These are phyloP conservation scores for Chelidonichthys spinosus DNA, from an alignment of 2,797 vertebrate genomes.

Conservation along the genomic window DNA sequence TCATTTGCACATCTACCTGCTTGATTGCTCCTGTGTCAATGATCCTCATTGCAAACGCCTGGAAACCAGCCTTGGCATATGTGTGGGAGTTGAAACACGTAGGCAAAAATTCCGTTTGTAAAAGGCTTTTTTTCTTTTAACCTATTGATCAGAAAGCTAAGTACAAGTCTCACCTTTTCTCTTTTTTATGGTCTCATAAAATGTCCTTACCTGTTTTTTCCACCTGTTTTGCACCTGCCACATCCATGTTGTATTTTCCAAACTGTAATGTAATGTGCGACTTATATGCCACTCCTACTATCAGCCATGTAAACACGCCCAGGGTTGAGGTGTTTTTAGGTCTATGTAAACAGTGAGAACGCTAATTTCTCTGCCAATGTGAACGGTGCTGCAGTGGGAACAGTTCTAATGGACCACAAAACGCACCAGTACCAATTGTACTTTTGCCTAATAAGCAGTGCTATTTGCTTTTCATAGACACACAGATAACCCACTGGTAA, in stretches of 20 bases:
- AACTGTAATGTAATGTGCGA: too few species aligned
- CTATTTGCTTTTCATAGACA: slow-evolving; percentile 7
- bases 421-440: not conserved
- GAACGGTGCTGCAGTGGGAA: not conserved
- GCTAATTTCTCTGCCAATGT: slow-evolving; percentile 18
- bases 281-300: slow-evolving; percentile 7
- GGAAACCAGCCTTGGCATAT: not conserved
- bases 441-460: slow-evolving; percentile 19
- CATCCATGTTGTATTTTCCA: too few species aligned
- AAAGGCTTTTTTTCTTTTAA: not conserved
- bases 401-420: slow-evolving; percentile 27
- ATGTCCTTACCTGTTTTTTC: not conserved
- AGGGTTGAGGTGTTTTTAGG: slow-evolving; percentile 8
- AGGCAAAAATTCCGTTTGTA: not conserved
- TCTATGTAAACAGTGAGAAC: slow-evolving; percentile 17
- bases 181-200: not conserved
- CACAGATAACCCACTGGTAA: not conserved
- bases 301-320: slow-evolving; percentile 36
- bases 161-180: not conserved
- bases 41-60: not conserved
- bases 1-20: not conserved
- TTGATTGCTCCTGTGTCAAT: not conserved
- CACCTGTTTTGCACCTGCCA: too few species aligned
- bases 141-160: slow-evolving; percentile 10
- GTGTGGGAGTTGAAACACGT: not conserved